Evolutionary conservation across 2,113 vertebrate genomes (phyloP).

Genomic region (Rhynchomys soricoides): DNA sequence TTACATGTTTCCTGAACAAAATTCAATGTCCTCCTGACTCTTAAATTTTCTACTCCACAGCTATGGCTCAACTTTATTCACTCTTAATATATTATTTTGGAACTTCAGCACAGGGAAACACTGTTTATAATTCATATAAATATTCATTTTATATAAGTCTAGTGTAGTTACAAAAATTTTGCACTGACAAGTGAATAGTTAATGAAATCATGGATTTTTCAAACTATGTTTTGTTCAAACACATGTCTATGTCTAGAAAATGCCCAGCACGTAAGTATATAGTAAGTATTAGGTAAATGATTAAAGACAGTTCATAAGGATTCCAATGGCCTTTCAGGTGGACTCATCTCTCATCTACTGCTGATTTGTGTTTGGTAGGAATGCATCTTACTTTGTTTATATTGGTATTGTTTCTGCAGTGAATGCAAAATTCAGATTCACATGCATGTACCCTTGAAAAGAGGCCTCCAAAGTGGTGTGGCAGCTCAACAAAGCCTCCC

Average conservation of each 20-base stretch:
- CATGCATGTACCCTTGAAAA: neutral
- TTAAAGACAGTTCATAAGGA: neutral
- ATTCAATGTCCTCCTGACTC: neutral
- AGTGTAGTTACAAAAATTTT: neutral
- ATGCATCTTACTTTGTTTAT: neutral
- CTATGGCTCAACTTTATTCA: neutral
- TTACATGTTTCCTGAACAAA: neutral
- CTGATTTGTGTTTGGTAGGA: neutral
- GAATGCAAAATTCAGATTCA: neutral
- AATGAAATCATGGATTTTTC: neutral
- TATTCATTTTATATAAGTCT: neutral
- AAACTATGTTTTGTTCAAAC: neutral
- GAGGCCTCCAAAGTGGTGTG: neutral
- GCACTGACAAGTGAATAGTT: neutral
- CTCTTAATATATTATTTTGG: conserved; percentile 7
- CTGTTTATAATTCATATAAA: neutral
- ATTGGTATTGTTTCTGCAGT: neutral
- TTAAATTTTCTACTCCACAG: neutral
- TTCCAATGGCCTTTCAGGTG: neutral
- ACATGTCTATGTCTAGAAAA: neutral
- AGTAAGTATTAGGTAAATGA: neutral
- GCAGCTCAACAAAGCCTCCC: neutral
- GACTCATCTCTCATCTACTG: neutral
- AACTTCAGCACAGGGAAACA: neutral
- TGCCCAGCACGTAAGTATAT: neutral